These are phyloP conservation scores for Lochmaea capreae DNA, from an alignment of 2,888 invertebrate species.

Conservation along the genomic window DNA sequence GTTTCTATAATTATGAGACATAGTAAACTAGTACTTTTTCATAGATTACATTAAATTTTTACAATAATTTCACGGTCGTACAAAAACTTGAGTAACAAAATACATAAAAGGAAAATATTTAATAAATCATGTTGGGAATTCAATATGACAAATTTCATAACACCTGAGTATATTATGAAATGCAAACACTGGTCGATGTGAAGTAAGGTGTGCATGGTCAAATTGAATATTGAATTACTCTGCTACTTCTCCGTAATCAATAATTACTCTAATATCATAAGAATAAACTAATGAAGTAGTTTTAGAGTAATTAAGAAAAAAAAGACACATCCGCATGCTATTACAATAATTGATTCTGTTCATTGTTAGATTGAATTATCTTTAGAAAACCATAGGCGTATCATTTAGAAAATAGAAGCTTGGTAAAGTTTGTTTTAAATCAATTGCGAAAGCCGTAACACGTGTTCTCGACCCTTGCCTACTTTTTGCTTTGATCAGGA, in stretches of 20 bases:
- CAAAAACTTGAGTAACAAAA: too few relatives aligned
- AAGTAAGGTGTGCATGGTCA: conserved; percentile 10
- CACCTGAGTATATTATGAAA: background rate
- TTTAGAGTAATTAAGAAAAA: conserved; percentile 5
- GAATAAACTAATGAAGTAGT: background rate
- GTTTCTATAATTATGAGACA: too few relatives aligned
- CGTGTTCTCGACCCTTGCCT: too few relatives aligned
- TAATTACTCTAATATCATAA: background rate
- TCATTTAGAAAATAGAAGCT: background rate
- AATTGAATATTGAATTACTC: background rate
- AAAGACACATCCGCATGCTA: conserved; percentile 16
- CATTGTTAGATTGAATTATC: conserved; percentile 3
- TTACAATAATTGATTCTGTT: background rate
- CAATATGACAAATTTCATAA: conserved; percentile 6
- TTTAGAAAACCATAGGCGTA: background rate
- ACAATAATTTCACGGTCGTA: too few relatives aligned
- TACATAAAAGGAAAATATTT: background rate
- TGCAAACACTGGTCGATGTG: background rate
- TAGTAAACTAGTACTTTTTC: too few relatives aligned
- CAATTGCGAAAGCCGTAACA: too few relatives aligned
- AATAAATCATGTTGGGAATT: background rate
- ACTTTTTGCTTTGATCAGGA: too few relatives aligned
- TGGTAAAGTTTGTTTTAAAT: too few relatives aligned
- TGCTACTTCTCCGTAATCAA: background rate
- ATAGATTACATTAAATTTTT: too few relatives aligned